Percentiles rank a stretch among this genome's conserved stretches.
phyloP scores from a whole-genome alignment of 1,140 invertebrate genomes.

The Panagrolaimus sp. region DNA sequence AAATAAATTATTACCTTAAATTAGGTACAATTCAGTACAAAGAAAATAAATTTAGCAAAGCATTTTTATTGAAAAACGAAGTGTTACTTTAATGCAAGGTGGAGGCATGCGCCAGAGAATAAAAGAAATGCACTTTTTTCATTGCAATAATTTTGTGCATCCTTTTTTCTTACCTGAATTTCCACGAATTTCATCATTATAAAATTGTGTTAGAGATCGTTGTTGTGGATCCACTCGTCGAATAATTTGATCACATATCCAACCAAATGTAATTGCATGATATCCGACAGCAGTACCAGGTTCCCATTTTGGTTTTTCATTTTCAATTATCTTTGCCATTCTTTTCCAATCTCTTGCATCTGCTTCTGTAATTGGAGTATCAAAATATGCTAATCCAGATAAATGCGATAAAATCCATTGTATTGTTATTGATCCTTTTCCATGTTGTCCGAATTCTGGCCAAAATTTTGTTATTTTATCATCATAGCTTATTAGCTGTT shows the following conservation, averaged over 20 bases:
- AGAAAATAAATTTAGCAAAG: neutral
- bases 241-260: constrained; percentile 49
- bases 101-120: no score
- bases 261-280: constrained; percentile 46
- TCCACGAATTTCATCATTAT: constrained; percentile 40
- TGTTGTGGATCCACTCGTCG: constrained; percentile 36
- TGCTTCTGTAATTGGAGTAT: constrained; percentile 34
- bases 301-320: constrained; percentile 41
- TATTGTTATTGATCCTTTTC: constrained; percentile 60
- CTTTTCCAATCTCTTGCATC: constrained; percentile 22
- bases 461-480: constrained; percentile 58
- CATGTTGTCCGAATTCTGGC: constrained; percentile 60
- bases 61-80: no score
- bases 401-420: constrained; percentile 59
- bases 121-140: no score
- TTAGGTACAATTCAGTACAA: neutral
- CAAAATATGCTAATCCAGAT: constrained; percentile 43
- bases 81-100: no score
- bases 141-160: no score
- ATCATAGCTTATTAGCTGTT: constrained; percentile 56
- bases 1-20: neutral
- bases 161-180: constrained; percentile 20
- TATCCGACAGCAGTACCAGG: constrained; percentile 41
- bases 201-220: constrained; percentile 46
- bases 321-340: constrained; percentile 37